These are phyloP conservation scores for Atrichornis clamosus DNA, from an alignment of 2,113 vertebrate species.

Conservation along the genomic window DNA sequence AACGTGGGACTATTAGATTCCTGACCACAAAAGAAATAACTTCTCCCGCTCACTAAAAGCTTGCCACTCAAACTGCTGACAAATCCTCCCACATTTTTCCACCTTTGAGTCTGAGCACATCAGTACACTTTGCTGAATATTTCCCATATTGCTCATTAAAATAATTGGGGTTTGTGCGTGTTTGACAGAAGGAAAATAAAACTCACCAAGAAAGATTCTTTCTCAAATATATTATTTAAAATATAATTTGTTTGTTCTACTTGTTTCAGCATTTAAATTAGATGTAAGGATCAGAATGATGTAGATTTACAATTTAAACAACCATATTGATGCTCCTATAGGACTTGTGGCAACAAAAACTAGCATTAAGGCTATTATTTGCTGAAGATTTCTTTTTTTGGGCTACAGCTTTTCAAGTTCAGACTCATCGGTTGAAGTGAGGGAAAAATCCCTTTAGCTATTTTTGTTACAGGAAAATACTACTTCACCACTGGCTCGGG, in stretches of 20 bases:
- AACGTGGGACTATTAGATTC: conserved; percentile 21
- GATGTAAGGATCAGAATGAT: not conserved
- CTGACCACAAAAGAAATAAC: conserved; percentile 44
- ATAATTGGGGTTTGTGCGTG: not conserved
- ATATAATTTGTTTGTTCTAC: not conserved
- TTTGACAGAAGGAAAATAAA: conserved; percentile 1
- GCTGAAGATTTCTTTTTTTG: not conserved
- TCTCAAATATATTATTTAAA: conserved; percentile 14
- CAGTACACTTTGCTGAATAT: not conserved
- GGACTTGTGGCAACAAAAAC: conserved; percentile 4
- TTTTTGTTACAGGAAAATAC: conserved; percentile 60
- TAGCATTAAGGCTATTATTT: not conserved
- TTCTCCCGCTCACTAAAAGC: conserved; percentile 19
- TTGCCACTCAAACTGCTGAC: conserved; percentile 23
- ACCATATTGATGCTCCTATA: not conserved
- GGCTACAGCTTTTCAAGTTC: conserved; percentile 32
- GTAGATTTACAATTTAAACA: conserved; percentile 13
- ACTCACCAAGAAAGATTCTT: not conserved
- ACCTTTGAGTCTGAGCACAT: conserved; percentile 17
- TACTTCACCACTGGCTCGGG: not conserved
- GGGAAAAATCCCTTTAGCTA: conserved; percentile 52
- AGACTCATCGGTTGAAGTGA: not conserved
- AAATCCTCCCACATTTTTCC: conserved; percentile 29
- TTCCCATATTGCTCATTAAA: conserved; percentile 41
- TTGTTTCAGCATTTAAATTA: not conserved